phyloP scores from a whole-genome alignment of 2,888 invertebrate genomes.

The Adineta ricciae region DNA sequence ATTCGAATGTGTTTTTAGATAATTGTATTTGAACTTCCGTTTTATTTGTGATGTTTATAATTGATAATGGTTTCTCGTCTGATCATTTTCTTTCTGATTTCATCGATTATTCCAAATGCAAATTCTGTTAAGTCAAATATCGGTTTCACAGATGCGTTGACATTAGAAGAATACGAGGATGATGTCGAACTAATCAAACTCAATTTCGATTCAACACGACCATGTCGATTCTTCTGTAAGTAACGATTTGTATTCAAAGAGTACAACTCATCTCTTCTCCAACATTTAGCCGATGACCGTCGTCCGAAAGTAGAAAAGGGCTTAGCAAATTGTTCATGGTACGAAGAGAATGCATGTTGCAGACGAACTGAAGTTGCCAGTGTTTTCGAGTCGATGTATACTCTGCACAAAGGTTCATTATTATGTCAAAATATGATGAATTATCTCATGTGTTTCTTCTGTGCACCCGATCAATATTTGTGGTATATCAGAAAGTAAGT shows the following conservation, averaged over 20 bases:
- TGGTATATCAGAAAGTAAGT: constrained; percentile 43
- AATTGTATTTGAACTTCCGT: background rate
- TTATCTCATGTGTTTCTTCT: constrained; percentile 51
- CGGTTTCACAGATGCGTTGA: background rate
- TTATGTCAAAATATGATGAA: constrained; percentile 46
- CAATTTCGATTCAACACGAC: background rate
- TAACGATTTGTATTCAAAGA: background rate
- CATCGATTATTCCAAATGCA: background rate
- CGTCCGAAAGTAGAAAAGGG: constrained; percentile 41
- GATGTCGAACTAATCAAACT: constrained; percentile 16
- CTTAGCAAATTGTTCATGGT: constrained; percentile 50
- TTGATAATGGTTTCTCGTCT: background rate
- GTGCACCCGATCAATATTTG: constrained; percentile 46
- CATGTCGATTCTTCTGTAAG: constrained; percentile 11
- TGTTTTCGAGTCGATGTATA: constrained; percentile 41
- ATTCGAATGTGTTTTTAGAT: background rate
- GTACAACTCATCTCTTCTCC: too few species aligned
- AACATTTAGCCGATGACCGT: constrained; percentile 41
- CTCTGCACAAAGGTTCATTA: constrained; percentile 42
- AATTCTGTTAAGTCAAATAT: background rate
- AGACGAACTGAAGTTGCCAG: constrained; percentile 44
- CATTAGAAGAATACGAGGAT: background rate
- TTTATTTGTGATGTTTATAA: background rate
- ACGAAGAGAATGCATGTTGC: constrained; percentile 46
- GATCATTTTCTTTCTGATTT: background rate